These are phyloP conservation scores for Boloria euphrosyne DNA, from an alignment of 2,888 invertebrate genomes.

Conservation along the genomic window DNA sequence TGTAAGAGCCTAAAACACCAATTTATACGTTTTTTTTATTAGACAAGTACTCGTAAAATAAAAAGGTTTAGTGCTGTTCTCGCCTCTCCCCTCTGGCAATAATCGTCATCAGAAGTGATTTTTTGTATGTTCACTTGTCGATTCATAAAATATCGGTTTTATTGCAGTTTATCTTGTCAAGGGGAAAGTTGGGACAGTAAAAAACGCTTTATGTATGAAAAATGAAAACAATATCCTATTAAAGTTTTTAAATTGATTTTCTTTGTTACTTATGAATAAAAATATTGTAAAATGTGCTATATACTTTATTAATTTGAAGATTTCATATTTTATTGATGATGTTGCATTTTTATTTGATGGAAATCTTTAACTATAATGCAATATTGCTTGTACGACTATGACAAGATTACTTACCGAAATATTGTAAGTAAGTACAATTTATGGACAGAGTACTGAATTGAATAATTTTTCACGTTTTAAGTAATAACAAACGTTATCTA, in stretches of 20 bases:
- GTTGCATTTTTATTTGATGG: too few relatives aligned
- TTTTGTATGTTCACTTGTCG: slow-evolving; percentile 59
- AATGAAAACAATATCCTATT: slow-evolving; percentile 23
- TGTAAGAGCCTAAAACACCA: slow-evolving; percentile 40
- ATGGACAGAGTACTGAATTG: too few relatives aligned
- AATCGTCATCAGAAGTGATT: slow-evolving; percentile 62
- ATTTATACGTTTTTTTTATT: slow-evolving; percentile 73
- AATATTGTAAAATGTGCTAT: too few relatives aligned
- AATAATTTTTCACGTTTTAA: too few relatives aligned
- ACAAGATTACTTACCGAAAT: too few relatives aligned
- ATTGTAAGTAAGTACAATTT: too few relatives aligned
- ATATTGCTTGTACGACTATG: too few relatives aligned
- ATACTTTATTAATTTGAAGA: too few relatives aligned
- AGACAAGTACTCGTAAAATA: slow-evolving; percentile 66
- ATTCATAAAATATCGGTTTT: slow-evolving; percentile 59
- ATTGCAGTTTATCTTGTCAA: slow-evolving; percentile 47
- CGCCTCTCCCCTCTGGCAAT: slow-evolving; percentile 48
- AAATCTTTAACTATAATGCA: too few relatives aligned
- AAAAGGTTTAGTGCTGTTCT: slow-evolving; percentile 53
- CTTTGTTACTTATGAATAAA: too few relatives aligned
- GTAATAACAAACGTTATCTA: too few relatives aligned
- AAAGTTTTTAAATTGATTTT: not conserved
- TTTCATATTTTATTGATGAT: too few relatives aligned
- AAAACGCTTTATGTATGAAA: slow-evolving; percentile 30
- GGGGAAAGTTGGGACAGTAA: slow-evolving; percentile 36